These are phyloP conservation scores for Macheiramphus alcinus DNA, from an alignment of 2,113 vertebrate genomes.

Conservation along the genomic window DNA sequence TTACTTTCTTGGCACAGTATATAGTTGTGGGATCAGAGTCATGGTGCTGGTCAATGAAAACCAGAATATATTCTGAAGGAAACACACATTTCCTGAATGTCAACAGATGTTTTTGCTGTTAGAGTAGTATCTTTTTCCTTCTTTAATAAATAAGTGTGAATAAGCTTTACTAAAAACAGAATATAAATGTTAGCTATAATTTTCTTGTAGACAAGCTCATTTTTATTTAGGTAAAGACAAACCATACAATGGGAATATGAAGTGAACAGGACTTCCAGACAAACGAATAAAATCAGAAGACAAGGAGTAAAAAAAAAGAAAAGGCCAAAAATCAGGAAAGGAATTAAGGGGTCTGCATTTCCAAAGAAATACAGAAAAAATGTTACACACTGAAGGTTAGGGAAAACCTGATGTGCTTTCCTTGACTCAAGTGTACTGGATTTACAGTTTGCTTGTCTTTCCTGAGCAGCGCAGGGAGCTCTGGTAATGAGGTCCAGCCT, in stretches of 20 bases:
- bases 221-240: neutral
- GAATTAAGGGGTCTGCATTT: neutral
- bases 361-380: neutral
- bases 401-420: neutral
- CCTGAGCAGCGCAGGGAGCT: fast-evolving
- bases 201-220: neutral
- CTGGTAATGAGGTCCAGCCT: neutral
- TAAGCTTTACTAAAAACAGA: neutral
- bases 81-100: neutral
- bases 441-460: neutral
- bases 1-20: neutral
- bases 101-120: neutral
- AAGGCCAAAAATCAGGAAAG: neutral
- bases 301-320: neutral
- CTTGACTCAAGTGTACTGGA: neutral
- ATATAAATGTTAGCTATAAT: neutral
- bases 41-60: neutral
- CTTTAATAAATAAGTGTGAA: neutral
- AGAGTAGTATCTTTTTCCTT: neutral
- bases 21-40: neutral
- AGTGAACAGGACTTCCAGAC: neutral
- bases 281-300: neutral
- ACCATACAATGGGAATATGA: neutral
- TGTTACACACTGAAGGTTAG: neutral
- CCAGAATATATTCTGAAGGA: neutral